A percentile compares a stretch with the other conserved stretches of the same genome.
Evolutionary conservation across 2,113 vertebrate genomes (phyloP).

Genomic region (Brevimyrus niger): DNA sequence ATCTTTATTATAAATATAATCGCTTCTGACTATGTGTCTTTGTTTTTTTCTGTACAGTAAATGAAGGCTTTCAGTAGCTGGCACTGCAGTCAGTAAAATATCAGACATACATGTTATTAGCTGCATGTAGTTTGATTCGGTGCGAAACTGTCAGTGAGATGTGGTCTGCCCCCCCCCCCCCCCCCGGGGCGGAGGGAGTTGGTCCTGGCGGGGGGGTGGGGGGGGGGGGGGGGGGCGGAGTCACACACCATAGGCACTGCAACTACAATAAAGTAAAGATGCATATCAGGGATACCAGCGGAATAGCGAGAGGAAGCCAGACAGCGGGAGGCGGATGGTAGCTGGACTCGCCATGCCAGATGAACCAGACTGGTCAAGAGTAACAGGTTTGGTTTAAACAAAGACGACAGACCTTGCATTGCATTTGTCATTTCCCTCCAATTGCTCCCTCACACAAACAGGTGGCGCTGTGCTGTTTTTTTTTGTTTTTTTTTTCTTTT

Average conservation of each 20-base stretch:
- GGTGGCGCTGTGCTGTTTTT: neutral
- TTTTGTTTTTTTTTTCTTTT: neutral
- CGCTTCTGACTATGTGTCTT: neutral
- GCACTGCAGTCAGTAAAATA: neutral
- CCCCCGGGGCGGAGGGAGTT: too few species aligned
- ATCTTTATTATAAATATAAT: neutral
- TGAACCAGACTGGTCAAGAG: neutral
- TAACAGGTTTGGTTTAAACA: neutral
- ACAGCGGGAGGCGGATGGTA: slow-evolving; percentile 14
- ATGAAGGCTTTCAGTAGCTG: neutral
- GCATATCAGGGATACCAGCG: slow-evolving; percentile 30
- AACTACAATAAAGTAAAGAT: slow-evolving; percentile 18
- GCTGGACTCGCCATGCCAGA: slow-evolving; percentile 25
- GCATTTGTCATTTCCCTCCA: neutral
- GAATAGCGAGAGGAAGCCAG: neutral
- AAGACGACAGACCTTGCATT: neutral
- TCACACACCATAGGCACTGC: slow-evolving; percentile 31
- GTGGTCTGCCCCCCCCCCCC: too few species aligned
- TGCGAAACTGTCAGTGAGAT: too few species aligned
- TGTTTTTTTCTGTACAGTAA: neutral
- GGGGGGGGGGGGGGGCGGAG: too few species aligned
- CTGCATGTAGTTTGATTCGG: too few species aligned
- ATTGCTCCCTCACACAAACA: neutral
- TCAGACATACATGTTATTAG: neutral
- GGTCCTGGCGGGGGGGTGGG: too few species aligned